Conservation (phyloP, 2,797 vertebrate species). For the Linurgus olivaceus region DNA sequence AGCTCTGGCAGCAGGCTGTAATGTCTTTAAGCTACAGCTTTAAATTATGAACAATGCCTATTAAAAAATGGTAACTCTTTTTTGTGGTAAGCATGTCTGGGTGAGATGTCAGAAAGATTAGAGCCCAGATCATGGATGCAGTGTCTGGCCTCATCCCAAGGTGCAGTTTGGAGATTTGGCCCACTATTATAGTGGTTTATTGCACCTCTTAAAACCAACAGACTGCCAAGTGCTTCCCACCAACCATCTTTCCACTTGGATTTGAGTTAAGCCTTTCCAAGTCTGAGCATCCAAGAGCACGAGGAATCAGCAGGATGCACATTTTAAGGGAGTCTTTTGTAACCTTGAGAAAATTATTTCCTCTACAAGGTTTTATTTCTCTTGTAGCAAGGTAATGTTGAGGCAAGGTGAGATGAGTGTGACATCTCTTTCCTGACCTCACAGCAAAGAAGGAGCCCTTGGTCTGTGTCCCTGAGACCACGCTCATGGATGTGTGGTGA, state of each 20-base stretch:
- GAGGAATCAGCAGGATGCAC: background rate
- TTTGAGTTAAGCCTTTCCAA: background rate
- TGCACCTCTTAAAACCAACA: background rate
- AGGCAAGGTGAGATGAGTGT: accelerated
- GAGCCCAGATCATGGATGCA: background rate
- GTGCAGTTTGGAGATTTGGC: background rate
- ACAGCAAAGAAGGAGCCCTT: background rate
- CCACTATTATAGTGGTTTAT: background rate
- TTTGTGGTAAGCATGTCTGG: background rate
- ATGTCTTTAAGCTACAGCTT: background rate
- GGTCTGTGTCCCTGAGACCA: background rate
- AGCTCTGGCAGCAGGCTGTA: background rate
- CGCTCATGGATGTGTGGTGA: accelerated
- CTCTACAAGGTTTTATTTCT: background rate
- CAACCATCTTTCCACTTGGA: background rate
- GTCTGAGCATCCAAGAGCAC: background rate
- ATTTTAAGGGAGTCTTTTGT: background rate
- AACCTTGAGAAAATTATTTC: background rate
- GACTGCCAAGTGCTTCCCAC: background rate
- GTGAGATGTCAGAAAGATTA: background rate
- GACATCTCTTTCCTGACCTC: background rate
- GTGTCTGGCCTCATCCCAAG: background rate
- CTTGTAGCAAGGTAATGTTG: background rate
- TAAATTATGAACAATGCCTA: constrained; percentile 1
- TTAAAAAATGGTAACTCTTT: constrained; percentile 11